Conservation (phyloP, 1,140 invertebrate species). For the Saccostrea glomerata region DNA sequence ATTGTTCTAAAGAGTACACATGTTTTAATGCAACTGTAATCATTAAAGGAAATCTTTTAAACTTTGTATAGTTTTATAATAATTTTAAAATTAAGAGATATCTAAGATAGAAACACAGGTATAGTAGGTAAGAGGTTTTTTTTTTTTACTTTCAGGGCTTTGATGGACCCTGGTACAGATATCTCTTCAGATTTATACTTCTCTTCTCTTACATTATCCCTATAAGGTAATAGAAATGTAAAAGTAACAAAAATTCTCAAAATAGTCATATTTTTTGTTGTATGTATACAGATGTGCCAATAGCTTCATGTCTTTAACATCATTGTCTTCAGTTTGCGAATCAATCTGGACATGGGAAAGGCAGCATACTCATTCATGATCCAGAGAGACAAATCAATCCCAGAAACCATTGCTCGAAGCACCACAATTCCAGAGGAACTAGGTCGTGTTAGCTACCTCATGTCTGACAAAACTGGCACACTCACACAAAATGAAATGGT, state of each 20-base stretch:
- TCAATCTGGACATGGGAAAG: constrained; percentile 99
- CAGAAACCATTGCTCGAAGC: constrained; percentile 97
- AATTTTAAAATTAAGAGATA: no score
- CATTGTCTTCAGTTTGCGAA: constrained; percentile 87
- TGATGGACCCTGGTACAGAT: constrained; percentile 96
- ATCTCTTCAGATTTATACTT: constrained; percentile 97
- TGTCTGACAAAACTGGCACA: constrained; percentile 99
- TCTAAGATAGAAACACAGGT: background rate
- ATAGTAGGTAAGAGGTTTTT: background rate
- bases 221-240: constrained; percentile 85
- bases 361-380: constrained; percentile 98
- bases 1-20: no score
- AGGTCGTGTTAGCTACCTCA: constrained; percentile 92
- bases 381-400: constrained; percentile 94
- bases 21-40: no score
- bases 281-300: no score
- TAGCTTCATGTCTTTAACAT: no score
- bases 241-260: no score
- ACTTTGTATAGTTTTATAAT: no score
- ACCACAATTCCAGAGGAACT: constrained; percentile 98
- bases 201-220: constrained; percentile 99
- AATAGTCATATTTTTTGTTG: no score
- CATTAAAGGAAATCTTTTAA: no score
- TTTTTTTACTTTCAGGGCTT: constrained; percentile 81
- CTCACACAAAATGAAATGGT: constrained; percentile 99